phyloP scores from a whole-genome alignment of 2,888 invertebrate species.

The Eupithecia exiguata region DNA sequence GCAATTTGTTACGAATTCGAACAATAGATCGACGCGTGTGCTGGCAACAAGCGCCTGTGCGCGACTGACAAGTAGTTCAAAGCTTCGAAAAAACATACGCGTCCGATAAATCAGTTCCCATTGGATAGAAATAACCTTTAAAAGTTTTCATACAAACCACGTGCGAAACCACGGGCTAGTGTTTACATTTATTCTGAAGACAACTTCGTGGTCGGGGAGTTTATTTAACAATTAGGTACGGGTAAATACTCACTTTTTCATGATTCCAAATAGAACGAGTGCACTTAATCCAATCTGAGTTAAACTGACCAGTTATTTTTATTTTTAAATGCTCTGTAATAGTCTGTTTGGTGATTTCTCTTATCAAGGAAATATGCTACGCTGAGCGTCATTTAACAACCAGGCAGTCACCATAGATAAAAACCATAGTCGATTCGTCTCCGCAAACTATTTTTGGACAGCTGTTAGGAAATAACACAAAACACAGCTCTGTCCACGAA shows the following conservation, averaged over 20 bases:
- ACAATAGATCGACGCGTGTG: too few relatives aligned
- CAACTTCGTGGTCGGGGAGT: too few relatives aligned
- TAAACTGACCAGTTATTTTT: neutral
- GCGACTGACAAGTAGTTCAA: too few relatives aligned
- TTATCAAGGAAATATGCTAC: neutral
- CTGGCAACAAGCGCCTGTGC: too few relatives aligned
- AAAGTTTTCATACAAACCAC: too few relatives aligned
- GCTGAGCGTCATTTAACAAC: neutral
- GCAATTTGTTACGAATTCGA: too few relatives aligned
- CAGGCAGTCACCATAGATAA: neutral
- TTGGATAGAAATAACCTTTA: too few relatives aligned
- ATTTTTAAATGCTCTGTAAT: neutral
- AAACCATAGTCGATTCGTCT: neutral
- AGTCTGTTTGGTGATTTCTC: neutral
- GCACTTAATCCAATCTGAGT: neutral
- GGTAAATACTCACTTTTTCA: conserved; percentile 1
- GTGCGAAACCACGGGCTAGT: too few relatives aligned
- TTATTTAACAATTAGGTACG: neutral
- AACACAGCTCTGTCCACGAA: neutral
- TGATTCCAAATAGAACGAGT: neutral
- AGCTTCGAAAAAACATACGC: too few relatives aligned
- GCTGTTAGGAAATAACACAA: neutral
- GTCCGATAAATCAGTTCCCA: too few relatives aligned
- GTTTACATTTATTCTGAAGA: too few relatives aligned
- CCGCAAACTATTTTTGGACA: neutral